Evolutionary conservation across 2,888 invertebrate species (phyloP), one percentile per base, ranked within the genome.

Genomic region (Hirtodrosophila trivittata): DNA sequence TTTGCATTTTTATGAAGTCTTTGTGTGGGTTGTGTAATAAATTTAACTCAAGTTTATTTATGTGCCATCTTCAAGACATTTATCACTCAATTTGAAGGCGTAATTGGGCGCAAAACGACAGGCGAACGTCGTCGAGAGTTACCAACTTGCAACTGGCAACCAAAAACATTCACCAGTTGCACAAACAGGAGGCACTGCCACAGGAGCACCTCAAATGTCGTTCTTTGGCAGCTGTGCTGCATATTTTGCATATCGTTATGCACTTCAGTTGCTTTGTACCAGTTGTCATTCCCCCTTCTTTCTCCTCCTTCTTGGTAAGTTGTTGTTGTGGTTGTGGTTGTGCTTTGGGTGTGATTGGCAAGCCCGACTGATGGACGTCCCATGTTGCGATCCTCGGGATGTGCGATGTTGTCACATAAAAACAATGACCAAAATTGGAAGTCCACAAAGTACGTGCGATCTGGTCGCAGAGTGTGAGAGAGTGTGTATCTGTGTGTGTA

Each of bases 11-110:
- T 83, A 83, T 83, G 87, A 86, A 83, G 82, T 83, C 87, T 87
- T 87, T 87, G 85, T 87, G 87, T 87, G 87, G 85, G 87, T 86
- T 81, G 87, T 74, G 82, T 86, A 86, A 83, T 83, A 83, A 83
- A 83, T 83, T 83, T 87, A 84, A 87, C 82, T 84, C 66, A 76
- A 69, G 81, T 74, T 87, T 83, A 83, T 83, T 83, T 83, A 82
- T 86, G 86, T 87, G 85, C 75, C 85, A 80, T 86, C 87, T 65
- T 64, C 65, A 65, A 86, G 82, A 83, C 82, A 87, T 83, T 83
- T 83, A 83, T 83, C 87, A 87, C 82, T 83, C 82, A 83, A 83
- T 83, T 83, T 83, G 87, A 87, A 82, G 85, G 87, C 87, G 87
- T 82, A 86, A 86, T 81, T 81, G 87, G 87, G 87, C 87, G 87